Conservation (phyloP, 2,797 vertebrate genomes). For the Propithecus perrieri region DNA sequence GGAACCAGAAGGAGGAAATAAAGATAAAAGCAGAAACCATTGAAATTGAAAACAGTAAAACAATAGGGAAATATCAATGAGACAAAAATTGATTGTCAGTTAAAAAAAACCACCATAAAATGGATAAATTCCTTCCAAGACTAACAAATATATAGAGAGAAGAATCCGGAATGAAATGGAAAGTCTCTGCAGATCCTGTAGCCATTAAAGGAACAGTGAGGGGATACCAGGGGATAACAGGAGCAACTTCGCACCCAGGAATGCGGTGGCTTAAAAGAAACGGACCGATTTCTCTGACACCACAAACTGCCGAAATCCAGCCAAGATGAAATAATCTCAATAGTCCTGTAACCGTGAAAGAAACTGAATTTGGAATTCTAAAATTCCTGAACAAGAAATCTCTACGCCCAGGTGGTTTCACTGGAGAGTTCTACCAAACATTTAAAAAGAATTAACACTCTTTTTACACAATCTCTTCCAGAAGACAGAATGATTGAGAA, state of each 20-base stretch:
- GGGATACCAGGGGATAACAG: rapidly evolving
- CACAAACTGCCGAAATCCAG: neutral
- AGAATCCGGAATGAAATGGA: neutral
- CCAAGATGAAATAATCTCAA: neutral
- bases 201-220: too few species aligned
- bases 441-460: neutral
- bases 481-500: neutral
- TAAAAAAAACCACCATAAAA: neutral
- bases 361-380: neutral
- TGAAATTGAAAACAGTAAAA: neutral
- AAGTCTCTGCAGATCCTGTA: neutral
- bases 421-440: neutral
- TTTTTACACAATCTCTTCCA: neutral
- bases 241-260: neutral
- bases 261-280: neutral
- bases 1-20: too few species aligned
- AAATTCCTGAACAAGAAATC: neutral
- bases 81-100: neutral
- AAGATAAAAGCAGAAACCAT: neutral
- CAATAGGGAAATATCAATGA: neutral
- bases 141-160: neutral
- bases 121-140: neutral
- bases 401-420: neutral
- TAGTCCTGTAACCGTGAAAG: neutral
- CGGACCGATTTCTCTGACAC: neutral